Evolutionary conservation across 2,888 invertebrate species (phyloP).

Genomic region (Neoascia interrupta): DNA sequence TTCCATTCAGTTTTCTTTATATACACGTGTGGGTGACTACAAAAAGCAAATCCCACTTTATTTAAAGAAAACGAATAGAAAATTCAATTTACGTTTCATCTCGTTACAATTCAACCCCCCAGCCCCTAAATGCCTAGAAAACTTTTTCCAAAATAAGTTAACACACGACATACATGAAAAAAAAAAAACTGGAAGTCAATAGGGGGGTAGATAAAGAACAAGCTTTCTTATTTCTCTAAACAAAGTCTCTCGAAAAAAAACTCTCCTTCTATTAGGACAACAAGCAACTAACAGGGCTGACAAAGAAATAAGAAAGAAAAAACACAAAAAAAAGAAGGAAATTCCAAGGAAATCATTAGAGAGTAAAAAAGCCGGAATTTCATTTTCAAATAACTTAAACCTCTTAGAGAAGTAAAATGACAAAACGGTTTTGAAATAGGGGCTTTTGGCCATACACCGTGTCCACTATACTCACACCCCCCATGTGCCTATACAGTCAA

Average conservation of each 20-base stretch:
- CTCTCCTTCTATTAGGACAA: conserved; percentile 61
- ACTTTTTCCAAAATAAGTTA: conserved; percentile 58
- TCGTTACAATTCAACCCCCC: conserved; percentile 31
- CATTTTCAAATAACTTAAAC: conserved; percentile 70
- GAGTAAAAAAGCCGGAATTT: conserved; percentile 65
- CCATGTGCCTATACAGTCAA: neutral
- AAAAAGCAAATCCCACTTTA: conserved; percentile 1
- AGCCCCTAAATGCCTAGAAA: conserved; percentile 40
- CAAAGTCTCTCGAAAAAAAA: conserved; percentile 38
- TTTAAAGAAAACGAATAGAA: conserved; percentile 42
- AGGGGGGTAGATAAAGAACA: conserved; percentile 42
- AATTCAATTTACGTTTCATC: conserved; percentile 65
- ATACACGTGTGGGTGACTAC: too few species aligned
- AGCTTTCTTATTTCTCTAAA: conserved; percentile 46
- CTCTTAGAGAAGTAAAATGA: conserved; percentile 65
- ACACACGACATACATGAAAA: conserved; percentile 54
- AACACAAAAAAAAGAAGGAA: conserved; percentile 24
- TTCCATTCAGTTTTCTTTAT: conserved; percentile 29
- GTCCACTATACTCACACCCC: neutral
- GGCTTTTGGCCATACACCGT: conserved; percentile 26
- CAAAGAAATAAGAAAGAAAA: conserved; percentile 10
- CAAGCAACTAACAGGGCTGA: conserved; percentile 56
- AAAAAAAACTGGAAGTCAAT: conserved; percentile 21
- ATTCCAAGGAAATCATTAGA: conserved; percentile 68
- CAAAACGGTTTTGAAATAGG: conserved; percentile 62